Evolutionary conservation across 1,140 invertebrate genomes (phyloP), one percentile per base, ranked within the genome.

Genomic region (Cotesia chilonis): DNA sequence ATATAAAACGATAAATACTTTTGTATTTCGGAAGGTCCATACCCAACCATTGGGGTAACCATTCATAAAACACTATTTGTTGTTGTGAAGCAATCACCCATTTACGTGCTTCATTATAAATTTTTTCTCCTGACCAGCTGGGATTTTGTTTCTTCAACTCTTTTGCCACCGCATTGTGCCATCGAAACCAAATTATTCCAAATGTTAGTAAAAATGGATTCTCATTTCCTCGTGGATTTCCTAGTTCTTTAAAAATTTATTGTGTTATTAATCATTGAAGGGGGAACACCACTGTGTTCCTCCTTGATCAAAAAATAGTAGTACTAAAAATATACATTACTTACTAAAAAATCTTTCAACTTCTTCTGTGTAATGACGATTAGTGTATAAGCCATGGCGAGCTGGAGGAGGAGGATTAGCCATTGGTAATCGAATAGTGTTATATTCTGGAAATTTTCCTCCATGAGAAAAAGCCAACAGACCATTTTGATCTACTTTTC

Each of bases 161-260:
- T 6, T 78, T 74, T 1, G 90, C 91, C 14, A 91, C 47, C 36
- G 79, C 74, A 80, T 92, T 92, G 77, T 92, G 91, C 89, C 89
- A 92, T 2, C 90, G 86, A 77, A 90, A 91, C 84, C 90, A 90
- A 52, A 92, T 71, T 10, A 92, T 80, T 14, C 88, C 88, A 70
- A 91, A 88, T 4, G 87, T 85, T 37, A 89, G 75, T 3, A 90
- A 78, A 74, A 89, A 90, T 6, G 88, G 84, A 77, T 88, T 92
- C 82, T 91, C 90, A 79, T 92, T 91, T 2, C 88, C 89, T 74
- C 90, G 82, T 4, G 87, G 87, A 80, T 92, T 90, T 41, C 91
- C 91, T 17, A 92, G 78, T 76, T 88, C 91, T 92, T 20, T 52
- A 63, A 54, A 73, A 47, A 60, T n/a, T 36, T n/a, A 68, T 52